Conservation (phyloP, 2,888 invertebrate genomes). For the Drosophila picticornis region DNA sequence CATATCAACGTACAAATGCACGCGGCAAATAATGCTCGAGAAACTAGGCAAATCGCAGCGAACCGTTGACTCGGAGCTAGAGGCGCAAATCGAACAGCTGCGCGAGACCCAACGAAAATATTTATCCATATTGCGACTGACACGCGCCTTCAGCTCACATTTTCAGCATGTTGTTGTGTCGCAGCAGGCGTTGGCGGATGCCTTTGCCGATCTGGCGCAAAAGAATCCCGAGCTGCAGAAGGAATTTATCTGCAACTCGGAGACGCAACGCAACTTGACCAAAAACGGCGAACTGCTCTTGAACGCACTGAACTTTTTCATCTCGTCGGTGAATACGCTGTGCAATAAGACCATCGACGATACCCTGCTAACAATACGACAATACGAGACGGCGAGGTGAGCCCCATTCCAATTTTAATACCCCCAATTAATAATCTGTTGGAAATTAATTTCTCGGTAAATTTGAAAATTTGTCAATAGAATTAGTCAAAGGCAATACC, state of each 20-base stretch:
- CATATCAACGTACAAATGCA: constrained; percentile 99
- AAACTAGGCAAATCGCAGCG: constrained; percentile 97
- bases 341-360: constrained; percentile 99
- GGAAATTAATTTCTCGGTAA: background rate
- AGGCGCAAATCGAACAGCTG: constrained; percentile 96
- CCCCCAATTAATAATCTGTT: background rate
- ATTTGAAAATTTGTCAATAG: background rate
- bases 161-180: constrained; percentile 95
- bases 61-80: constrained; percentile 96
- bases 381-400: constrained; percentile 88
- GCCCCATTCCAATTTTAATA: background rate
- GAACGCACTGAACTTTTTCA: constrained; percentile 98
- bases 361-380: constrained; percentile 89
- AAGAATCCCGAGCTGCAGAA: constrained; percentile 98
- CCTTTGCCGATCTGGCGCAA: constrained; percentile 97
- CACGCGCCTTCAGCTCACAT: constrained; percentile 94
- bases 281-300: constrained; percentile 97
- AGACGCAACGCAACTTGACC: constrained; percentile 96
- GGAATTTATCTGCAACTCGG: constrained; percentile 97
- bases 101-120: constrained; percentile 98
- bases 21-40: constrained; percentile 97
- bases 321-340: constrained; percentile 97
- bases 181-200: constrained; percentile 95
- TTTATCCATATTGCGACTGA: constrained; percentile 93
- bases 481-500: background rate